phyloP scores from a whole-genome alignment of 2,113 vertebrate genomes.

The Alaudala cheleensis region DNA sequence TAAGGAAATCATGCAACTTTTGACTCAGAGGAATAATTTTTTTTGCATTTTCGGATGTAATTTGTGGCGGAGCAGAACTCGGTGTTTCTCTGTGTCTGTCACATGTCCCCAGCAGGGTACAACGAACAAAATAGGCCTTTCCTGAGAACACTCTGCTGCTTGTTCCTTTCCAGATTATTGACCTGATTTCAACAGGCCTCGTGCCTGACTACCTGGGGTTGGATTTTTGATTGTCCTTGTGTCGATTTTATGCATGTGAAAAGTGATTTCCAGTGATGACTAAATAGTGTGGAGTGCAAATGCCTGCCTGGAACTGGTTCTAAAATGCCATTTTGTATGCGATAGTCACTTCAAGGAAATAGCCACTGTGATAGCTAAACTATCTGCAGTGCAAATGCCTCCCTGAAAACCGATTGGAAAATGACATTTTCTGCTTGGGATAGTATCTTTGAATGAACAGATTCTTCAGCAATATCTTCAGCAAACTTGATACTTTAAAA shows the following conservation, averaged over 20 bases:
- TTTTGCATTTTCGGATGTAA: background rate
- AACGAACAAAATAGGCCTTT: background rate
- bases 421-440: background rate
- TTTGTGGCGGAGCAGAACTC: background rate
- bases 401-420: background rate
- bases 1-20: background rate
- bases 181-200: background rate
- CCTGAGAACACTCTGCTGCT: background rate
- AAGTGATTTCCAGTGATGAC: constrained; percentile 10
- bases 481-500: background rate
- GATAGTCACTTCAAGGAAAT: background rate
- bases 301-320: background rate
- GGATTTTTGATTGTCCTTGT: background rate
- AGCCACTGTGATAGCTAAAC: constrained; percentile 10
- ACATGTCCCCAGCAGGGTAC: background rate
- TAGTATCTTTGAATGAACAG: background rate
- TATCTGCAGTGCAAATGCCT: background rate
- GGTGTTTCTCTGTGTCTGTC: background rate
- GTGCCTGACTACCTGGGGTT: background rate
- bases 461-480: background rate
- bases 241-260: background rate
- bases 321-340: background rate
- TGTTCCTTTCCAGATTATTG: background rate
- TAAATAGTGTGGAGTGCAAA: constrained; percentile 5
- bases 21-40: background rate